A percentile compares a stretch with the other conserved stretches of the same genome.
Conservation (phyloP, 2,888 invertebrate species). For the Rhingia rostrata region DNA sequence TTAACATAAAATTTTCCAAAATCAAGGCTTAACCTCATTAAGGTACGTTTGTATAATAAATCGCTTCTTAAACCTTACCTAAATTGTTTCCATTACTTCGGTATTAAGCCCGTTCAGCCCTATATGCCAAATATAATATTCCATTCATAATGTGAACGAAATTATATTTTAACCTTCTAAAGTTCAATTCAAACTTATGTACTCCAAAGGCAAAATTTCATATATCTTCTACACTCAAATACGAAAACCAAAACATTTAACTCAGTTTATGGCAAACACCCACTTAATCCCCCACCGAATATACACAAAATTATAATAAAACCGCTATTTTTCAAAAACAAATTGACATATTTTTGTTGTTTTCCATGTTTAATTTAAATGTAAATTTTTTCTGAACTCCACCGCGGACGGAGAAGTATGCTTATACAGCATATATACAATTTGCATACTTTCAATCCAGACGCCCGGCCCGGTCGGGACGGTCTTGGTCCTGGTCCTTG, state of each 20-base stretch:
- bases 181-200: constrained; percentile 3
- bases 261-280: constrained; percentile 38
- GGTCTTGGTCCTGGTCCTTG: background rate
- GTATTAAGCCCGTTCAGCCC: no score
- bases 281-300: constrained; percentile 37
- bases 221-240: background rate
- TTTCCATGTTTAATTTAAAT: constrained; percentile 75
- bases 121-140: background rate
- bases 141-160: background rate
- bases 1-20: no score
- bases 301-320: constrained; percentile 53
- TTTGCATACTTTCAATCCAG: constrained; percentile 47
- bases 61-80: background rate
- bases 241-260: constrained; percentile 13
- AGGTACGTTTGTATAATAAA: no score
- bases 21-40: no score
- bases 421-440: constrained; percentile 32
- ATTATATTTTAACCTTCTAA: background rate
- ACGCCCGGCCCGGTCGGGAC: background rate
- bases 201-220: background rate
- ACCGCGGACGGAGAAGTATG: constrained; percentile 13
- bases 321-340: constrained; percentile 75
- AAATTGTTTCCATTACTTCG: constrained; percentile 1
- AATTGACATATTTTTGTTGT: constrained; percentile 75
- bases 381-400: constrained; percentile 67